phyloP scores from a whole-genome alignment of 2,113 vertebrate species.

The Silurus glanis region DNA sequence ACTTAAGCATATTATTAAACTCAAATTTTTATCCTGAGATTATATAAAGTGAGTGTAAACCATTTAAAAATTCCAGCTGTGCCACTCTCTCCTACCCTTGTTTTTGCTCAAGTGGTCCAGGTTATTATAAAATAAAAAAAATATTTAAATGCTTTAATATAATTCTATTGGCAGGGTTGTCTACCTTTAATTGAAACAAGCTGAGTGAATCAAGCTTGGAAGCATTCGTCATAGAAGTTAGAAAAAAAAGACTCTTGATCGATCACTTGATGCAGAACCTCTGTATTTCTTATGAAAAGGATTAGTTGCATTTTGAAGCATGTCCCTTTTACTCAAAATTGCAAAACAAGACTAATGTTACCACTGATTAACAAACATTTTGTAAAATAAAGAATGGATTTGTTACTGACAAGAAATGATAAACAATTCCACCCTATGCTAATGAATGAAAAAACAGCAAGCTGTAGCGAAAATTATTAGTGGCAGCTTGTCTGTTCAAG shows the following conservation, averaged over 20 bases:
- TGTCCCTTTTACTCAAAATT: background rate
- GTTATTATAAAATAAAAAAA: background rate
- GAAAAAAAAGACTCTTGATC: background rate
- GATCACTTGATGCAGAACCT: background rate
- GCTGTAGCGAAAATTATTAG: background rate
- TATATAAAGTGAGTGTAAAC: background rate
- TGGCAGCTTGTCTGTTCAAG: background rate
- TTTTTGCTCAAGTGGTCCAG: background rate
- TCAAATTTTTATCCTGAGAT: background rate
- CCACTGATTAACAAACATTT: background rate
- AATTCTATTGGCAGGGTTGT: background rate
- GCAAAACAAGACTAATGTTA: background rate
- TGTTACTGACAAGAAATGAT: background rate
- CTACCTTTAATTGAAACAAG: background rate
- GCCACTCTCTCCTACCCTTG: background rate
- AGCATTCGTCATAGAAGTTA: background rate
- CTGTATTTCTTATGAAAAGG: background rate
- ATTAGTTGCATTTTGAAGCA: background rate
- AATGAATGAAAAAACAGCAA: background rate
- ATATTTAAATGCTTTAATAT: background rate
- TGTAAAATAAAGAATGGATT: background rate
- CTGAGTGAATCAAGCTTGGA: background rate
- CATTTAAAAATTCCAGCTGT: background rate
- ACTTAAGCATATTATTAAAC: background rate
- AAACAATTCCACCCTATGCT: background rate